A percentile compares a stretch with the other conserved stretches of the same genome.
phyloP scores from a whole-genome alignment of 2,888 invertebrate genomes.

The Epinotia brunnichana region DNA sequence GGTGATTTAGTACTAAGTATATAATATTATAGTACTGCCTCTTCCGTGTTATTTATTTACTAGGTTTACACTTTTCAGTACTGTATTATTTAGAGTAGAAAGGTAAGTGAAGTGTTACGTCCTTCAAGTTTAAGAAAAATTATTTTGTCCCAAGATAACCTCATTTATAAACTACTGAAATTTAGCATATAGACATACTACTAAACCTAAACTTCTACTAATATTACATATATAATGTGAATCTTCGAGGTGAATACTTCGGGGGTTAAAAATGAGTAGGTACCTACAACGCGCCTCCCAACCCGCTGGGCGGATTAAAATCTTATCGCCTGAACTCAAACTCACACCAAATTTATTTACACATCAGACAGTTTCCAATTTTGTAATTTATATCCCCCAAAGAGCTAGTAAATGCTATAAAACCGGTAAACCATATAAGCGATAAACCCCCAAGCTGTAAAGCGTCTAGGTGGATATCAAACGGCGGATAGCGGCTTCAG shows the following conservation, averaged over 20 bases:
- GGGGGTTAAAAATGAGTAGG: too few species aligned
- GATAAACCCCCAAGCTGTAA: conserved; percentile 12
- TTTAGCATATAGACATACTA: too few species aligned
- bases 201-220: too few species aligned
- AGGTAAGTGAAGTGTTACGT: neutral
- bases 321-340: neutral
- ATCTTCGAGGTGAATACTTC: too few species aligned
- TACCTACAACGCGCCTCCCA: too few species aligned
- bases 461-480: conserved; percentile 5
- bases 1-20: conserved; percentile 19
- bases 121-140: too few species aligned
- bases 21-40: conserved; percentile 6
- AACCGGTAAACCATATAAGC: conserved; percentile 14
- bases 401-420: conserved; percentile 2
- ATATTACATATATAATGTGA: too few species aligned
- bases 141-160: too few species aligned
- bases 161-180: too few species aligned
- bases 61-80: neutral
- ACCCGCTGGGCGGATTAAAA: too few species aligned
- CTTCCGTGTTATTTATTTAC: conserved; percentile 5
- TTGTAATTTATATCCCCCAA: conserved; percentile 13
- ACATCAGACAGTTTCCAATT: conserved; percentile 2
- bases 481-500: neutral
- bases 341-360: neutral
- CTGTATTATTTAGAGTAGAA: neutral